A percentile compares a stretch with the other conserved stretches of the same genome.
Conservation (phyloP, 2,888 invertebrate species). For the Ophonus ardosiacus region DNA sequence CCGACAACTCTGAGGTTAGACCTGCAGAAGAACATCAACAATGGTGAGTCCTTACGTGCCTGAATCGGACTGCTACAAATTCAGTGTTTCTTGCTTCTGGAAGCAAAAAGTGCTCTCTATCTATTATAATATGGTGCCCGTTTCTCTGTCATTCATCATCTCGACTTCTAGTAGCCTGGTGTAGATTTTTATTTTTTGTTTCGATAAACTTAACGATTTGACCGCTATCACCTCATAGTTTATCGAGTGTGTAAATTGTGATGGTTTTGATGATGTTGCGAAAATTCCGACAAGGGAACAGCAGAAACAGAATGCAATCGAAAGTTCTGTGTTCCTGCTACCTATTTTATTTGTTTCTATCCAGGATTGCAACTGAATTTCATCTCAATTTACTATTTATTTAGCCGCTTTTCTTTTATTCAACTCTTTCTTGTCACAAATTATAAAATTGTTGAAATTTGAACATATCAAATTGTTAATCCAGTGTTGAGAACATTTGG, state of each 20-base stretch:
- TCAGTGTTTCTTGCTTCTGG: conserved; percentile 61
- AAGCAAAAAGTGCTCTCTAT: conserved; percentile 64
- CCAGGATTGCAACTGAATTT: conserved; percentile 58
- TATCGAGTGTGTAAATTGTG: conserved; percentile 74
- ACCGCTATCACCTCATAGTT: conserved; percentile 74
- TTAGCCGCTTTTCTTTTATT: conserved; percentile 3
- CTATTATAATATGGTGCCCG: conserved; percentile 55
- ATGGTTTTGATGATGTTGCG: conserved; percentile 73
- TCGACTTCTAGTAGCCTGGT: conserved; percentile 32
- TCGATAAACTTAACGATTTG: conserved; percentile 56
- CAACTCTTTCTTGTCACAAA: conserved; percentile 45
- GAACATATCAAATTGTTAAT: conserved; percentile 53
- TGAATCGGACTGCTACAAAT: conserved; percentile 65
- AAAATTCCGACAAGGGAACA: conserved; percentile 53
- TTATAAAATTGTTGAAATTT: conserved; percentile 25
- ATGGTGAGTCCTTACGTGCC: conserved; percentile 76
- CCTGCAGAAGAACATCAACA: conserved; percentile 73
- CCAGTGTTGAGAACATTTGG: conserved; percentile 52
- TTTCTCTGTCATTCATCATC: conserved; percentile 38
- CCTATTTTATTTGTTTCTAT: conserved; percentile 26
- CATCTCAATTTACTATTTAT: conserved; percentile 60
- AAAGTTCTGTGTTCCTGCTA: conserved; percentile 40
- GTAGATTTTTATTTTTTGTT: conserved; percentile 48
- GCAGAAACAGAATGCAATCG: conserved; percentile 36
- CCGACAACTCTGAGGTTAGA: conserved; percentile 74